Evolutionary conservation across 2,797 vertebrate genomes (phyloP).

Genomic region (Phoxinus dragarum): DNA sequence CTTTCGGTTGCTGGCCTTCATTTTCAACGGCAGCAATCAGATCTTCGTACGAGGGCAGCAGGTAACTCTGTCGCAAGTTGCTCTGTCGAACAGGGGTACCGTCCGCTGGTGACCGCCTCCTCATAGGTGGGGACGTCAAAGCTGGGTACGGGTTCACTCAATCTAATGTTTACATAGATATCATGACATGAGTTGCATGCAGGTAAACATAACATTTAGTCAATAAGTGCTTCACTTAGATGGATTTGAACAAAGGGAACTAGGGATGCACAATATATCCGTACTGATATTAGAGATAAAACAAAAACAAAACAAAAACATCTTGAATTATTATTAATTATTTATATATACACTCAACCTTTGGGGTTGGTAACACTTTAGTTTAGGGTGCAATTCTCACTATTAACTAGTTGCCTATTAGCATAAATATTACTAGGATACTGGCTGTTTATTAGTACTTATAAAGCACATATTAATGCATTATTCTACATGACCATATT

Average conservation of each 20-base stretch:
- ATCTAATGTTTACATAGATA: slow-evolving; percentile 42
- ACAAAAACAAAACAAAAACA: too few species aligned
- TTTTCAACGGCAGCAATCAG: slow-evolving; percentile 82
- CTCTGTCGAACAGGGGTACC: slow-evolving; percentile 78
- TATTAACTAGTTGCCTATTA: too few species aligned
- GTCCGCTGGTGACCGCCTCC: slow-evolving; percentile 85
- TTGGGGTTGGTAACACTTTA: neutral
- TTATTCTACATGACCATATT: too few species aligned
- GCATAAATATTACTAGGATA: too few species aligned
- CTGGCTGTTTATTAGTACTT: too few species aligned
- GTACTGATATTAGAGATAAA: neutral
- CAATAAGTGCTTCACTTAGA: neutral
- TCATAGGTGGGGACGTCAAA: slow-evolving; percentile 93
- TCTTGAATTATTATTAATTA: too few species aligned
- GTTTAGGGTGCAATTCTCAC: too few species aligned
- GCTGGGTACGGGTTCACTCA: slow-evolving; percentile 65
- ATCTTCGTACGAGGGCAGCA: slow-evolving; percentile 94
- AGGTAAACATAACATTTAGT: neutral
- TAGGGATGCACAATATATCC: neutral
- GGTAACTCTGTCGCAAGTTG: slow-evolving; percentile 81
- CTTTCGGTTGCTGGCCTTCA: slow-evolving; percentile 65
- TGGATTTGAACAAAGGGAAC: neutral
- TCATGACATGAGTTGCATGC: neutral
- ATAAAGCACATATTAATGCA: too few species aligned
- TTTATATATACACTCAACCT: too few species aligned